Conservation (phyloP, 2,888 invertebrate genomes). For the Chrysina gloriosa region DNA sequence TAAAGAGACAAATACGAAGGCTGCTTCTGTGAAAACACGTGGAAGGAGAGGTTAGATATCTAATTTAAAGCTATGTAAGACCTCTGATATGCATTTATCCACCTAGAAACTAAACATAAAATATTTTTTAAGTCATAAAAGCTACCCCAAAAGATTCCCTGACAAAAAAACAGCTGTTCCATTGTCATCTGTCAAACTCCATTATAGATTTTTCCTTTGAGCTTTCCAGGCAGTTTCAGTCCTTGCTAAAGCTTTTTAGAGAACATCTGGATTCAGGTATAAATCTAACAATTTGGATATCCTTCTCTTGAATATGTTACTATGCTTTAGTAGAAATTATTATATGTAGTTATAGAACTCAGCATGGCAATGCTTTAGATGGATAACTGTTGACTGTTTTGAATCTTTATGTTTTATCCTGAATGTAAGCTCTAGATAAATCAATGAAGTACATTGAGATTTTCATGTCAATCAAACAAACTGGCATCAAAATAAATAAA, state of each 20-base stretch:
- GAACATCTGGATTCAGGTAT: conserved; percentile 25
- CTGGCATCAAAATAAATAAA: too few species aligned
- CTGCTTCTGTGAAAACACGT: conserved; percentile 32
- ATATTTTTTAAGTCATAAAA: background rate
- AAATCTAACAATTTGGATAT: background rate
- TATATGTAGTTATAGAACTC: background rate
- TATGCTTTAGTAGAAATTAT: background rate
- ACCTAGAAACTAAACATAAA: too few species aligned
- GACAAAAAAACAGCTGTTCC: conserved; percentile 36
- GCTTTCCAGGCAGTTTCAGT: background rate
- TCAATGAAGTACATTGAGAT: too few species aligned
- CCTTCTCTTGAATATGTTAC: background rate
- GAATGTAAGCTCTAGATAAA: too few species aligned
- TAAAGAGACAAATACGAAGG: conserved; percentile 5
- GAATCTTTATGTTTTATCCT: too few species aligned
- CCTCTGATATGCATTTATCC: too few species aligned
- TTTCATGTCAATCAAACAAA: too few species aligned
- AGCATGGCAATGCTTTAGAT: too few species aligned
- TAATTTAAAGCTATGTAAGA: background rate
- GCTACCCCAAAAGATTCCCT: background rate
- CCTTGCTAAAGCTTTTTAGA: background rate
- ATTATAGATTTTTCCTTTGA: conserved; percentile 14
- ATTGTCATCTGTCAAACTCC: conserved; percentile 31
- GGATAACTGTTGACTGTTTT: too few species aligned
- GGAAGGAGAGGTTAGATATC: conserved; percentile 41